Conservation (phyloP, 30 jellyfish, hydroid and myxozoan genomes). For the Mastigias papua region DNA sequence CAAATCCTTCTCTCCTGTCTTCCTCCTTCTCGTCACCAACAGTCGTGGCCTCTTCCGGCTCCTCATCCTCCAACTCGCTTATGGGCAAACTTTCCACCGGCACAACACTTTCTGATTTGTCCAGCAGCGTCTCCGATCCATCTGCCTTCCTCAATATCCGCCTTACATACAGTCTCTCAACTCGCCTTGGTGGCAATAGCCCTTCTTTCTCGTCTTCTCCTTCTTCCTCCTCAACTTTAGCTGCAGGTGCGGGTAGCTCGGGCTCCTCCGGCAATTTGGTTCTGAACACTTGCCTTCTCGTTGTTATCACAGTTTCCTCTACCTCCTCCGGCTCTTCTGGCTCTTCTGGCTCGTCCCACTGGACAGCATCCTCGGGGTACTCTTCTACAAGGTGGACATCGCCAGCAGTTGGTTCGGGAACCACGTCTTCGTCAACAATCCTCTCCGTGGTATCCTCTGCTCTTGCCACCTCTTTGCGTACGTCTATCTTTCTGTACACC, state of each 20-base stretch:
- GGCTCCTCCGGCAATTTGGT: slow-evolving; percentile 28
- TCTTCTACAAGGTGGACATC: slow-evolving; percentile 48
- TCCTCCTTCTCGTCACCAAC: slow-evolving; percentile 37
- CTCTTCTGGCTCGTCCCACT: slow-evolving; percentile 13
- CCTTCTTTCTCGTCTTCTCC: not conserved
- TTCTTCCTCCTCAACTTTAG: not conserved
- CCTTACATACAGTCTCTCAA: slow-evolving; percentile 82
- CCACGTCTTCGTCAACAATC: slow-evolving; percentile 28
- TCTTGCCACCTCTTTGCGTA: slow-evolving; percentile 14
- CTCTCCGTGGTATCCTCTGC: slow-evolving; percentile 12
- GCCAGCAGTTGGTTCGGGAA: slow-evolving; percentile 36
- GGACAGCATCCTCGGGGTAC: slow-evolving; percentile 28
- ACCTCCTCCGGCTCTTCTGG: slow-evolving; percentile 44
- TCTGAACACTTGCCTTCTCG: slow-evolving; percentile 29
- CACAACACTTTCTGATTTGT: slow-evolving; percentile 79
- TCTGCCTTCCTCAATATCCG: slow-evolving; percentile 79
- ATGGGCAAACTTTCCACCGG: slow-evolving; percentile 27
- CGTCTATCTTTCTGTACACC: slow-evolving; percentile 39
- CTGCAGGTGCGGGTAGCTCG: slow-evolving; percentile 38
- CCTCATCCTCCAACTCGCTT: slow-evolving; percentile 18
- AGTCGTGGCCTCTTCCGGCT: slow-evolving; percentile 7
- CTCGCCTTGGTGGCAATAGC: slow-evolving; percentile 51
- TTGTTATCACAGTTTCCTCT: slow-evolving; percentile 2
- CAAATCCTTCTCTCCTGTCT: slow-evolving; percentile 39
- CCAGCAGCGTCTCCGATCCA: slow-evolving; percentile 78